Conservation (phyloP, 2,113 vertebrate genomes). For the Struthio camelus region DNA sequence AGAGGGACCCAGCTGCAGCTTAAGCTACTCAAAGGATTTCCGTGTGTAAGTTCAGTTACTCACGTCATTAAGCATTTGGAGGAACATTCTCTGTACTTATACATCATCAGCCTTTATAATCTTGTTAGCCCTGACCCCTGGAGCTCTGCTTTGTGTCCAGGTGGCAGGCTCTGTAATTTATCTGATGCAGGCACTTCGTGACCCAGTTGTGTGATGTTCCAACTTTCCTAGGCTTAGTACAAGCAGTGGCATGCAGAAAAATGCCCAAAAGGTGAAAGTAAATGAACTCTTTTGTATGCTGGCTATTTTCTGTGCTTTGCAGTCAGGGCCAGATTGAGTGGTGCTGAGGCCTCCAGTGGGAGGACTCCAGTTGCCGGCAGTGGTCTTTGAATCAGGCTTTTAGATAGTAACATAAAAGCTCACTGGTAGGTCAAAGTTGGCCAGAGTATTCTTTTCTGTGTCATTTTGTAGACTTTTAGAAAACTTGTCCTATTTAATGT, state of each 20-base stretch:
- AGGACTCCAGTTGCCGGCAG: neutral
- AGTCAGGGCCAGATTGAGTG: neutral
- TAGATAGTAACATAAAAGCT: neutral
- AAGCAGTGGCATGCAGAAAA: neutral
- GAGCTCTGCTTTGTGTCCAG: constrained; percentile 21
- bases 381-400: neutral
- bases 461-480: neutral
- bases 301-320: neutral
- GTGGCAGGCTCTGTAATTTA: neutral
- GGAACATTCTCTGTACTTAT: neutral
- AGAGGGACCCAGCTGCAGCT: neutral
- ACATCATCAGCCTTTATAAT: constrained; percentile 14
- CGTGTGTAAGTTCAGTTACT: neutral
- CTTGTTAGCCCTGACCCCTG: neutral
- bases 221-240: neutral
- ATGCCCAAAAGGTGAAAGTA: neutral
- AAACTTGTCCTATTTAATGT: neutral
- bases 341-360: neutral
- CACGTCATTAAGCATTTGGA: constrained; percentile 29
- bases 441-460: neutral
- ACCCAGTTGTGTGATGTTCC: neutral
- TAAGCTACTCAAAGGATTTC: constrained; percentile 14
- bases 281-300: accelerated
- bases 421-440: neutral
- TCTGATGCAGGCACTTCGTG: neutral